A percentile compares a stretch with the other conserved stretches of the same genome.
These are phyloP conservation scores for Tinea trinotella DNA, from an alignment of 2,888 invertebrate genomes.

Conservation along the genomic window DNA sequence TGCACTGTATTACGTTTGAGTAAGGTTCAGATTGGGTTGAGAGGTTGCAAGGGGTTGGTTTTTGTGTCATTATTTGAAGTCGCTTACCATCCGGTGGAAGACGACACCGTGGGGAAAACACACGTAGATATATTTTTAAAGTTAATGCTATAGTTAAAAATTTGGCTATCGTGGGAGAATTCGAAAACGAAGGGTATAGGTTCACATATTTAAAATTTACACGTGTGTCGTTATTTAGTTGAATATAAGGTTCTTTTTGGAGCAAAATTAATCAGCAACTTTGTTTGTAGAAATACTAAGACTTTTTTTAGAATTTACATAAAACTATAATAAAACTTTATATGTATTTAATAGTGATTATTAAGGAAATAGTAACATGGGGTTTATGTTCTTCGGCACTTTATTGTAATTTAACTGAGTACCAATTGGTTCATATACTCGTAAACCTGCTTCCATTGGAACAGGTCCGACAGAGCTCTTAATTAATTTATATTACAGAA, in stretches of 20 bases:
- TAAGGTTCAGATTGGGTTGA: conserved; percentile 25
- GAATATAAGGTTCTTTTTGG: neutral
- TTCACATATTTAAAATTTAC: neutral
- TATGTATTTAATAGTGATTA: neutral
- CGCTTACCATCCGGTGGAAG: conserved; percentile 61
- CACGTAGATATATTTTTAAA: neutral
- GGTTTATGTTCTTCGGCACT: neutral
- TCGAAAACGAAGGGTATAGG: too few species aligned
- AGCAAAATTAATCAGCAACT: too few species aligned
- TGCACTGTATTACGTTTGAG: neutral
- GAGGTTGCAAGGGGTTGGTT: conserved; percentile 20
- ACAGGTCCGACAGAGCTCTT: conserved; percentile 19
- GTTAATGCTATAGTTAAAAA: neutral
- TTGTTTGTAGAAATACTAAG: neutral
- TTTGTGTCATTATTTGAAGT: conserved; percentile 45
- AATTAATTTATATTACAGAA: conserved; percentile 57
- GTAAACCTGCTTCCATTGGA: neutral
- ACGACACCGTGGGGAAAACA: conserved; percentile 59
- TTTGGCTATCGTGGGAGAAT: conserved; percentile 12
- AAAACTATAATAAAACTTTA: neutral
- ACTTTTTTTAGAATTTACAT: neutral
- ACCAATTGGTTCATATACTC: conserved; percentile 44
- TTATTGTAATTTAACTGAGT: neutral
- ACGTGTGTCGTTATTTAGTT: neutral
- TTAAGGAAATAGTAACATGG: neutral